Evolutionary conservation across 2,888 invertebrate genomes (phyloP), one percentile per base, ranked within the genome.

Genomic region (Microplitis manilae): DNA sequence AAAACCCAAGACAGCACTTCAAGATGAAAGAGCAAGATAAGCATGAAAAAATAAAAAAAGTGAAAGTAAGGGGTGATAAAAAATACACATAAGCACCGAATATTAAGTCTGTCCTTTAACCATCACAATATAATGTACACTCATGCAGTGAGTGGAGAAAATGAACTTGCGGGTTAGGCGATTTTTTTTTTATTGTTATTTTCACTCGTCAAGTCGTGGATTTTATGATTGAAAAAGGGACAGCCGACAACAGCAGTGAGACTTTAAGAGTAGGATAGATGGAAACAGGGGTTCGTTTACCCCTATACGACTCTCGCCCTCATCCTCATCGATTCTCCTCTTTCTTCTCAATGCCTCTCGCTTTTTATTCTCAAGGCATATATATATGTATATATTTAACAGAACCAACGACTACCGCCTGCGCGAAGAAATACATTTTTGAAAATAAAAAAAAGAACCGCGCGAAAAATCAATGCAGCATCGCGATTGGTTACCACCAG

Each of bases 371-470:
- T 39, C 64, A 17, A 60, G 15, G 13, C 9, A 50, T 50, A 13
- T 50, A 13, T 17, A 13, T 50, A 8, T 50, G 8, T 50, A 50
- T 50, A 50, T 5, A 50, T 50, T 50, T 73, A 39, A 30, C 30
- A 30, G 0, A 30, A 68, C 50, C 59, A 69, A 74, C 75, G 73
- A 69, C 77, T 76, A 77, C 77, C 75, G 60, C 69, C 68, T 17
- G 76, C 77, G 83, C 80, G 84, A 86, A 87, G 87, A 88, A 89
- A 87, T 88, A 88, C 86, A 87, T 86, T 88, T 89, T 88, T 85
- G 84, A 77, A 81, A 72, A 80, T 79, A 78, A 81, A 80, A 80
- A 80, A 81, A 77, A 81, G 80, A 80, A 78, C 80, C 78, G 81
- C 81, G 85, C 82, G 85, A 88, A 89, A 89, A 89, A 89, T 89